A percentile compares a stretch with the other conserved stretches of the same genome.
These are phyloP conservation scores for Ficedula albicollis DNA, from an alignment of 2,797 vertebrate genomes.

Conservation along the genomic window DNA sequence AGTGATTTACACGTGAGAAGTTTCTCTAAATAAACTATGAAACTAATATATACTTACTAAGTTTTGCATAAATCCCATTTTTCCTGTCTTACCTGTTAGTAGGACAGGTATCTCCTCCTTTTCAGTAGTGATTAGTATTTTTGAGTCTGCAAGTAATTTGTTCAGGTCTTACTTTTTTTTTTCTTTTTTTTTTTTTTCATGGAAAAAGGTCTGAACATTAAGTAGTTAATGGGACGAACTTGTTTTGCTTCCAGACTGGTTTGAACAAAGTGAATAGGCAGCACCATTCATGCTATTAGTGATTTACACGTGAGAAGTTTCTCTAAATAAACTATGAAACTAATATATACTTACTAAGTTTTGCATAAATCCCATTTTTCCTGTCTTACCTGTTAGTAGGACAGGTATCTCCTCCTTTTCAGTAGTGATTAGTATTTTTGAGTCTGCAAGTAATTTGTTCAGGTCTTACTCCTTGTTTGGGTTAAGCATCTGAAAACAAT, in stretches of 20 bases:
- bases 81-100: background rate
- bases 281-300: background rate
- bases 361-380: background rate
- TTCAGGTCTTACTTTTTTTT: background rate
- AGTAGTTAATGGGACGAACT: background rate
- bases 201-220: background rate
- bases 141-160: background rate
- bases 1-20: background rate
- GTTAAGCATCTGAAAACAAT: background rate
- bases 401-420: background rate
- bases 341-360: background rate
- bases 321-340: background rate
- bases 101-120: background rate
- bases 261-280: background rate
- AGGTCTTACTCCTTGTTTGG: background rate
- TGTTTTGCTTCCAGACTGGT: background rate
- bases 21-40: background rate
- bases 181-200: background rate
- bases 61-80: background rate
- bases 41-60: background rate
- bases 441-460: background rate
- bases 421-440: background rate
- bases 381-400: background rate
- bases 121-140: background rate
- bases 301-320: background rate